Conservation (phyloP, 2,113 vertebrate species). For the Platysteira castanea region DNA sequence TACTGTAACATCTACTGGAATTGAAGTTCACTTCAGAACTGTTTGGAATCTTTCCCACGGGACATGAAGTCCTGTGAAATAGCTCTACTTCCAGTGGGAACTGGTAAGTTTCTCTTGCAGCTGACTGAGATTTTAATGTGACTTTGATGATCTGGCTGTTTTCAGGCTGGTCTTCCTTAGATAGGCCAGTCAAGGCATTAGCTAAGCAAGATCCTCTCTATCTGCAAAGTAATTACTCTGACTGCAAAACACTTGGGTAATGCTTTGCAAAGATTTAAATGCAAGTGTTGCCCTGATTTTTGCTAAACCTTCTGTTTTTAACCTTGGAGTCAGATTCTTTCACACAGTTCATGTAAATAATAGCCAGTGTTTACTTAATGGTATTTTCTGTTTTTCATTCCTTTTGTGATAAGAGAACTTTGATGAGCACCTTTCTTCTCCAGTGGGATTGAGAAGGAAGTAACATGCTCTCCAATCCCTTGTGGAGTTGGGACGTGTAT, state of each 20-base stretch:
- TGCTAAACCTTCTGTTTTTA: too few relatives aligned
- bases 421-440: too few relatives aligned
- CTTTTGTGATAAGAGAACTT: too few relatives aligned
- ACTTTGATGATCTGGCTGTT: background rate
- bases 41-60: background rate
- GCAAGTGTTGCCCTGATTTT: too few relatives aligned
- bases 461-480: too few relatives aligned
- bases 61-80: background rate
- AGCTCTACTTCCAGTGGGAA: background rate
- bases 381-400: too few relatives aligned
- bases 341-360: too few relatives aligned
- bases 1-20: background rate
- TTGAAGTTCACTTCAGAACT: background rate
- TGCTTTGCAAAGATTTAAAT: background rate
- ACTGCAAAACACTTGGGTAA: background rate
- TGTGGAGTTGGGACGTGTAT: too few relatives aligned
- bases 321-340: too few relatives aligned
- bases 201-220: background rate
- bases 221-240: background rate
- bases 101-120: background rate
- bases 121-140: background rate
- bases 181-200: background rate
- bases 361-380: too few relatives aligned
- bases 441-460: too few relatives aligned
- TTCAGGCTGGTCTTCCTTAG: background rate